phyloP scores from a whole-genome alignment of 1,140 invertebrate species.

The Olivierus martensii region DNA sequence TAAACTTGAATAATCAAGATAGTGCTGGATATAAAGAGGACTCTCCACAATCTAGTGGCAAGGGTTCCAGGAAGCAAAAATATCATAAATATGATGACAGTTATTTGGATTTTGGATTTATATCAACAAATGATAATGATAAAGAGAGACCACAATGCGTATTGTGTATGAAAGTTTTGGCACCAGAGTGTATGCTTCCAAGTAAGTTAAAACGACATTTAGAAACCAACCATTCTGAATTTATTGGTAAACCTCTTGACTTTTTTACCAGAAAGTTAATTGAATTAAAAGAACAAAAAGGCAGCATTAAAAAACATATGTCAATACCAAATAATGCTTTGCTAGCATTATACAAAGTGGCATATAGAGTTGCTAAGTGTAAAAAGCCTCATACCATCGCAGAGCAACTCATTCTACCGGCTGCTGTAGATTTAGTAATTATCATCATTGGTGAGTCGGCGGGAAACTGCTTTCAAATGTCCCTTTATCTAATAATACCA shows the following conservation, averaged over 20 bases:
- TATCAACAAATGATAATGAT: neutral
- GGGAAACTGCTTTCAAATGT: neutral
- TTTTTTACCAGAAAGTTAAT: conserved; percentile 1
- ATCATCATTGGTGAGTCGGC: neutral
- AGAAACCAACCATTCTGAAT: neutral
- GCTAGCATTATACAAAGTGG: neutral
- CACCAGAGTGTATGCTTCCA: conserved; percentile 3
- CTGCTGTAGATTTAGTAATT: neutral
- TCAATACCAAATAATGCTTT: neutral
- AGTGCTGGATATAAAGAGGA: too few species aligned
- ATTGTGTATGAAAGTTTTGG: conserved; percentile 8
- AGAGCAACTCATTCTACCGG: neutral
- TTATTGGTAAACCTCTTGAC: neutral
- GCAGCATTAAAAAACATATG: neutral
- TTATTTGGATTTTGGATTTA: conserved; percentile 6
- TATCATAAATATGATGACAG: neutral
- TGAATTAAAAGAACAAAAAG: neutral
- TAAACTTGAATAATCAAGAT: too few species aligned
- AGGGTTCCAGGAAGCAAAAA: too few species aligned
- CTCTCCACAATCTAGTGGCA: too few species aligned
- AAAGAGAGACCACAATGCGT: conserved; percentile 3
- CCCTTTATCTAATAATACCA: neutral
- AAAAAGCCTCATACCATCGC: neutral
- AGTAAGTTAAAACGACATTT: conserved; percentile 4
- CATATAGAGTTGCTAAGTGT: neutral